Base-by-base conservation (phyloP, 2,888 invertebrate species). In the Clanis bilineata region DNA sequence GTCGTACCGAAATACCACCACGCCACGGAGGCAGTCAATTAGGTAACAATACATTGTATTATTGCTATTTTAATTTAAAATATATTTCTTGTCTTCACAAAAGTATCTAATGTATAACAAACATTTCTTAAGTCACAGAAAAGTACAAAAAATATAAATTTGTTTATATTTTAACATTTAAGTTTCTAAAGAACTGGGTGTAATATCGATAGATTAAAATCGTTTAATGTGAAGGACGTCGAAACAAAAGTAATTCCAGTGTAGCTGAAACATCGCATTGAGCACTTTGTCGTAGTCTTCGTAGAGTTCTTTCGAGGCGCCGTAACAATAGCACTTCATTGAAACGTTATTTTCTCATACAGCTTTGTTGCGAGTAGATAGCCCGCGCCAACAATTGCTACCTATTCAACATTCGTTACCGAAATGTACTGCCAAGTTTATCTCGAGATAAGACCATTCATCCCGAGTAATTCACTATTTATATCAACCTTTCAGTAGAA, bases 301-400 rank as follows among this genome's bases (percentile, higher is more conserved):
- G 70, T 51, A 66, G 68, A 77, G 75, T 78, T 80, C 80, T 82
- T 82, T 81, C 77, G 60, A 69, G 70, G 59, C 62, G 62, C 71
- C 65, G 66, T 76, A 78, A 83, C 84, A 83, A 83, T 80, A 77
- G 82, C 76, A 77, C 74, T 78, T 81, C 80, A 77, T 82, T 77
- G 75, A 73, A 80, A 80, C 78, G 79, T 82, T 82, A 83, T 83
- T 82, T 77, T 77, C 79, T 77, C 78, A 77, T 77, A 80, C 76
- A 81, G 73, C 76, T 76, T 79, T 81, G 82, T 82, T 72, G 74
- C 58, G 60, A 67, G 65, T 61, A 63, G 70, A 72, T 70, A 71
- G 73, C 72, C 41, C 18, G 41, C 71, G 64, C 65, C 73, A 72
- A 78, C 77, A 79, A 82, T 82, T 80, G 81, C 77, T 73, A 66